A percentile compares a stretch with the other conserved stretches of the same genome.
phyloP scores from a whole-genome alignment of 2,888 invertebrate species.

The Poecilobothrus nobilitatus region DNA sequence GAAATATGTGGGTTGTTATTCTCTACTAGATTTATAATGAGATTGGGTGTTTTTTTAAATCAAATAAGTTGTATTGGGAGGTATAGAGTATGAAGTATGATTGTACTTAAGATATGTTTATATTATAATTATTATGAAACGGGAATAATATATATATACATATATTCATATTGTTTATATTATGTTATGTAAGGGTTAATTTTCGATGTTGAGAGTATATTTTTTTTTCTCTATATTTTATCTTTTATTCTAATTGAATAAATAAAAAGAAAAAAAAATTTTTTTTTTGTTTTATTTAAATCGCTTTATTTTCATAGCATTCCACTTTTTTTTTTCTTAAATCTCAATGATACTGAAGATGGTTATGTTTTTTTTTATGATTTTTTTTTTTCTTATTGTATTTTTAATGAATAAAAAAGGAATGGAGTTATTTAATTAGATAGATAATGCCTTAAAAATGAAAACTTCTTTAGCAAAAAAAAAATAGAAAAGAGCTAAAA shows the following conservation, averaged over 20 bases:
- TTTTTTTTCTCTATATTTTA: neutral
- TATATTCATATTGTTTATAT: neutral
- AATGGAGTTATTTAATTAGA: neutral
- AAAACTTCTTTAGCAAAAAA: too few relatives aligned
- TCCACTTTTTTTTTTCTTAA: neutral
- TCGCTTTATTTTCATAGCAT: neutral
- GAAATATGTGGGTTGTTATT: too few relatives aligned
- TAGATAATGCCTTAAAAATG: neutral
- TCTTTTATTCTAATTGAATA: constrained; percentile 2
- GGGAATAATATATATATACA: neutral
- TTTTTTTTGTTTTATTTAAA: neutral
- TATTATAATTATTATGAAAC: too few relatives aligned
- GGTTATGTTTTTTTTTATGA: too few relatives aligned
- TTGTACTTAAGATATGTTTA: too few relatives aligned
- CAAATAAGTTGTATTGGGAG: too few relatives aligned
- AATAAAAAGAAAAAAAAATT: neutral
- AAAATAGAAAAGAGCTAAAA: too few relatives aligned
- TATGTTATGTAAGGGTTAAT: neutral
- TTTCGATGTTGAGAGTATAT: neutral
- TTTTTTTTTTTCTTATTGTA: too few relatives aligned
- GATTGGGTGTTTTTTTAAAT: too few relatives aligned
- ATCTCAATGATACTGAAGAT: neutral
- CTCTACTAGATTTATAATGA: too few relatives aligned
- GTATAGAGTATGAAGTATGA: too few relatives aligned
- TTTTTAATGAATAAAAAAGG: neutral